phyloP scores from a whole-genome alignment of 2,888 invertebrate species.

The Polydrusus tereticollis region DNA sequence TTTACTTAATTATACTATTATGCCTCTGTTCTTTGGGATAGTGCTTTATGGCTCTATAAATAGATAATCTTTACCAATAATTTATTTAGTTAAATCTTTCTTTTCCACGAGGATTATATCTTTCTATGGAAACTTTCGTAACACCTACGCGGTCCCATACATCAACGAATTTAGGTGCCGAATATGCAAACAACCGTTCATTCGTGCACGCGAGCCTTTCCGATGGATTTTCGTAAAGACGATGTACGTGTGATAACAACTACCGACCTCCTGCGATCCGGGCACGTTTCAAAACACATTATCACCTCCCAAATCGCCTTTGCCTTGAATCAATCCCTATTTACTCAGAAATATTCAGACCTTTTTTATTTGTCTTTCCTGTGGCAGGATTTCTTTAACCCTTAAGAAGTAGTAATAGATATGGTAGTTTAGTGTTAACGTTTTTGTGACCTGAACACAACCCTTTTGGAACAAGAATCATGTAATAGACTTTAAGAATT shows the following conservation, averaged over 20 bases:
- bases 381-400: conserved; percentile 51
- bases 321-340: conserved; percentile 30
- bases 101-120: background rate
- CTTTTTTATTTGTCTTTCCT: conserved; percentile 13
- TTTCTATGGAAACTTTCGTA: background rate
- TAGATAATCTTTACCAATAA: too few species aligned
- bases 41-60: too few species aligned
- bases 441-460: background rate
- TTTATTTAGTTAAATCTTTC: background rate
- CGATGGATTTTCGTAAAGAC: conserved; percentile 66
- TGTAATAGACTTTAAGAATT: too few species aligned
- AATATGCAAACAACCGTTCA: conserved; percentile 61
- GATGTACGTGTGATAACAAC: conserved; percentile 68
- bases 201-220: conserved; percentile 64
- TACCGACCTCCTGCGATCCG: conserved; percentile 57
- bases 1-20: too few species aligned
- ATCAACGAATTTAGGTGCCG: conserved; percentile 45
- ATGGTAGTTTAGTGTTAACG: background rate
- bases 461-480: background rate
- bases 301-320: conserved; percentile 51
- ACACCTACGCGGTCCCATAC: conserved; percentile 32
- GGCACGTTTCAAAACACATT: conserved; percentile 56
- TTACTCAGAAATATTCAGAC: conserved; percentile 25
- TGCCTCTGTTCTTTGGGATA: too few species aligned
- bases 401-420: background rate